Evolutionary conservation across 2,888 invertebrate genomes (phyloP), one percentile per base, ranked within the genome.

Genomic region (Lasius fuliginosus): DNA sequence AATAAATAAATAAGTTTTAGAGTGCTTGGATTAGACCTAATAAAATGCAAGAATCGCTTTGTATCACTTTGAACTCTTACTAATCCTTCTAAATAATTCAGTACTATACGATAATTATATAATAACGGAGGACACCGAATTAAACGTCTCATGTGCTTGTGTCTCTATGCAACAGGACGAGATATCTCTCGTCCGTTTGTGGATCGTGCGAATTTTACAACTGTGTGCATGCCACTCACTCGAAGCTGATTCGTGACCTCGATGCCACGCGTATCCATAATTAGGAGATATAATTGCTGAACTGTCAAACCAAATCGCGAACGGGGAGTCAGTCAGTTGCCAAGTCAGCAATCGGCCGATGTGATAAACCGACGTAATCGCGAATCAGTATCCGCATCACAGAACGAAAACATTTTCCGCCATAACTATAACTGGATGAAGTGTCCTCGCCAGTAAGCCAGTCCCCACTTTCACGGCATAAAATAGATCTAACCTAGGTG

Each of bases 231-330:
- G 18, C n/a, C 5, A 89, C 96, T 96, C 96, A 98, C 98, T 95
- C 98, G 96, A 96, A 98, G 97, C 96, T 98, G 98, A 94, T 98
- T 97, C 12, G 98, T 98, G 91, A 98, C 98, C 96, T 98, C 98
- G 90, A 97, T 97, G 90, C 98, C 98, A 94, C 97, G 97, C 92
- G 96, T 97, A 92, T 97, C 97, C 98, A 98, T 98, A 74, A 64
- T 90, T 82, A 58, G 42, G 40, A 0, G 9, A n/a, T 49, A n/a
- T 46, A 36, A 83, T 60, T 23, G 42, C 33, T 36, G 36, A 36
- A 36, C 4, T 36, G 36, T 36, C 36, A 36, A 36, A 36, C 36
- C 36, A 36, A 36, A 36, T 36, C 36, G 23, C 23, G 23, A 23
- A 23, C 23, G 23, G 36, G 46, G 18, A 46, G 53, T 56, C 30